Base-by-base conservation (phyloP, 2,113 vertebrate genomes). In the Lophochroa leadbeateri region DNA sequence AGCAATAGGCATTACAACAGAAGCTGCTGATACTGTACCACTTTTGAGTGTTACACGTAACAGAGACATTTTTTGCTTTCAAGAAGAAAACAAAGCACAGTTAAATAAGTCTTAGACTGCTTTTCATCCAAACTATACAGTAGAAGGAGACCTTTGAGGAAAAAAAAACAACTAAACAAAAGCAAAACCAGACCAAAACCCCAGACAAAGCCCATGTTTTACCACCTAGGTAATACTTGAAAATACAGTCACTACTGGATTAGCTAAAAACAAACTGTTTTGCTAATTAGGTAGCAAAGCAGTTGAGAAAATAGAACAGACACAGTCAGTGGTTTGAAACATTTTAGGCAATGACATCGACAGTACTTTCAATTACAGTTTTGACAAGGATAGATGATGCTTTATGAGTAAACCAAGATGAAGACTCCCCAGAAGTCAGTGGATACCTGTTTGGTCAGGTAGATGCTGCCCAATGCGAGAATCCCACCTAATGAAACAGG, bases 41-140 rank as follows among this genome's bases (percentile, higher is more conserved):
- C 33, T 35, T 84, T 64, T 79, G 60, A 43, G 57, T 43, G 33
- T 31, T 77, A 81, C 25, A 82, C 28, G 88, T 55, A 79, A 55
- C 8, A 85, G 50, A 95, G 44, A 47, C 35, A 82, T 74, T 82
- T 69, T 81, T 80, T 72, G 55, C 60, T 87, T 86, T 87, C 64
- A 89, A 89, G 60, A 92, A n/a, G 53, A 85, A 60, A 88, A 84
- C 46, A 55, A 94, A 91, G 25, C 71, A 88, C 11, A 78, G 79
- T 47, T 90, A 17, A 61, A 7, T 43, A 41, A 69, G 25, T 10
- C 4, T 63, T 71, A 53, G 37, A 53, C 13, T 67, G 39, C 44
- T 92, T 76, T 60, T 69, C 29, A 81, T 75, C 49, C 55, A 72
- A 82, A 39, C 25, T 28, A 28, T 29, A 41, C 9, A 71, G 33